Conservation (phyloP, 92 coral and sea anemone genomes). For the Siderastrea radians region DNA sequence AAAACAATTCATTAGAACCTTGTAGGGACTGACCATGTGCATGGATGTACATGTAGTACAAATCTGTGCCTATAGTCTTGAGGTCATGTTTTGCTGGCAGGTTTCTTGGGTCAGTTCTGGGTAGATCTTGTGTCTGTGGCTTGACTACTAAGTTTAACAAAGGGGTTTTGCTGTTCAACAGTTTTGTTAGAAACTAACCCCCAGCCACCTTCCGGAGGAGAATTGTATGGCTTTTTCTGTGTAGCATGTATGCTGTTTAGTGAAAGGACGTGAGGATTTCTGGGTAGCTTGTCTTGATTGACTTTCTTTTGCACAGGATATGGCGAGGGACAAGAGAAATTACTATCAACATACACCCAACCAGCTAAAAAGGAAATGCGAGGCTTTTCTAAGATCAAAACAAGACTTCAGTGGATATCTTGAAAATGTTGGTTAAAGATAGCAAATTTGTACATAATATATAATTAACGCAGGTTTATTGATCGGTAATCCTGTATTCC, state of each 20-base stretch:
- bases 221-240: not conserved
- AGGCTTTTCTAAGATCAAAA: constrained; percentile 81
- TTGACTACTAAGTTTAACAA: too few relatives aligned
- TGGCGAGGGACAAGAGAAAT: constrained; percentile 93
- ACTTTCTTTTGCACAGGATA: constrained; percentile 63
- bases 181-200: not conserved
- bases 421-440: constrained; percentile 19
- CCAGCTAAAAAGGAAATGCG: constrained; percentile 91
- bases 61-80: too few relatives aligned
- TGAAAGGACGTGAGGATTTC: not conserved
- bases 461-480: not conserved
- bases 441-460: not conserved
- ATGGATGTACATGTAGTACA: too few relatives aligned
- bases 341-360: constrained; percentile 93
- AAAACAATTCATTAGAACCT: too few relatives aligned
- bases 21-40: too few relatives aligned
- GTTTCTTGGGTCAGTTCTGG: not conserved
- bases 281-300: not conserved
- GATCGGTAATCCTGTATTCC: not conserved
- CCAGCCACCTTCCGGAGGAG: not conserved
- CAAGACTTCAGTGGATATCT: constrained; percentile 95
- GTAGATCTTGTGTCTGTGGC: too few relatives aligned
- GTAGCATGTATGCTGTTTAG: not conserved
- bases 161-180: not conserved
- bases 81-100: too few relatives aligned